Evolutionary conservation across 2,797 vertebrate species (phyloP), one percentile per base, ranked within the genome.

Genomic region (Gymnothorax javanicus): DNA sequence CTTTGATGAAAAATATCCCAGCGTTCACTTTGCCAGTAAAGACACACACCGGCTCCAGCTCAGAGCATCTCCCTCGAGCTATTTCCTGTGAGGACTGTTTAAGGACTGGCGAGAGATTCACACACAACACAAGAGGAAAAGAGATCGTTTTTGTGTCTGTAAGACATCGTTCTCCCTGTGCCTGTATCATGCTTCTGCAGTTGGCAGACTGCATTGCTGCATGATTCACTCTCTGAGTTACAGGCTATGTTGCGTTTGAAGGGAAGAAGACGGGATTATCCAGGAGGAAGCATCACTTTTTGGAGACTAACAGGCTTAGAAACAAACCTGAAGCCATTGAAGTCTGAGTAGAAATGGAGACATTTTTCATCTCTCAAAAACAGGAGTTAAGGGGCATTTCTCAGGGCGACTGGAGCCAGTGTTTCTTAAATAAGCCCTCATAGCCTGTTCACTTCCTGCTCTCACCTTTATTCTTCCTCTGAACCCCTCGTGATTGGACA

Each of bases 351-450:
- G 84, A 85, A 85, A 85, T 82, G 82, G 54, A 62, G 84, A 87
- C 85, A 87, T 87, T 82, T 87, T 85, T 82, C 87, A 85, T 73
- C 85, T 81, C 87, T 57, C 84, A 62, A 81, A 82, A 73, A 87
- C 84, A 85, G 73, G 64, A 81, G 59, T 85, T 85, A 85, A 85
- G 85, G 82, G 62, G 75, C 67, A 33, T 85, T 85, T 87, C 69
- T 12, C n/a, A 75, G 75, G 75, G 52, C 67, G 25, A 82, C 64
- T 25, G 64, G 59, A 59, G 82, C 81, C 84, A 85, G 56, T 77
- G 62, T 82, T 85, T 82, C 27, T 12, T 23, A 12, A 43, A 43
- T 2, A 43, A 43, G 33, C 33, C 33, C 33, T 33, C 67, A 52
- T 84, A 17, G 85, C 59, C 50, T 87, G 60, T 84, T 59, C 7